Evolutionary conservation across 35 echinoderm and acorn worm genomes (phyloP), one percentile per base, ranked within the genome.

Genomic region (Ophioderma brevispina): DNA sequence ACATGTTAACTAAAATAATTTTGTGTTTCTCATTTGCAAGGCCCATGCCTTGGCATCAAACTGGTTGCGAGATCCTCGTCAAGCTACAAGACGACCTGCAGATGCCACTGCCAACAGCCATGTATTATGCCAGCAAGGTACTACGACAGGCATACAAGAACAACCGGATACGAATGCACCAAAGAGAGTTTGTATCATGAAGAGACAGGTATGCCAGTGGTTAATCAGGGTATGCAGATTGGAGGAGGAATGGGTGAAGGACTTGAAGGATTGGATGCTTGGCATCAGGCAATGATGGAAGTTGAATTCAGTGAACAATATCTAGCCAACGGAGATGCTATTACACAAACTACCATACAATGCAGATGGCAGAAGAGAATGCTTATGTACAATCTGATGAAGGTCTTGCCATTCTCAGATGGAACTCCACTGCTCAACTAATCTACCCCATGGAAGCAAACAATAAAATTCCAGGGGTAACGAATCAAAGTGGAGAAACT

Each of bases 51-150:
- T 70, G 59, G 59, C 15, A 70, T 30, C 59, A 70, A 70, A 70
- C 59, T 70, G 59, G 59, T 30, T 70, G 59, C n/a, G 59, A 70
- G 59, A 70, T 70, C 23, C 59, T 70, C 59, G n/a, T 70, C 59
- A 70, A 70, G 59, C 59, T 70, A 18, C 59, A 70, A 70, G 59
- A 70, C n/a, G 59, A 70, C 28, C n/a, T n/a, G n/a, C 21, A 52
- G 8, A 52, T 21, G 21, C 3, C 59, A 70, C 10, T 15, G 10
- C 2, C 17, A 3, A 70, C 15, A 70, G 28, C 59, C 10, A 70
- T 2, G 10, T 70, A 70, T 70, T 70, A 70, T 70, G 59, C 6
- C 1, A 70, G 10, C 23, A 70, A 70, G 59, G 59, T 70, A 25
- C 59, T 70, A 70, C 59, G 59, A 13, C 59, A 70, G 23, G 59